phyloP scores from a whole-genome alignment of 2,888 invertebrate species.

The Brachycybe producta region DNA sequence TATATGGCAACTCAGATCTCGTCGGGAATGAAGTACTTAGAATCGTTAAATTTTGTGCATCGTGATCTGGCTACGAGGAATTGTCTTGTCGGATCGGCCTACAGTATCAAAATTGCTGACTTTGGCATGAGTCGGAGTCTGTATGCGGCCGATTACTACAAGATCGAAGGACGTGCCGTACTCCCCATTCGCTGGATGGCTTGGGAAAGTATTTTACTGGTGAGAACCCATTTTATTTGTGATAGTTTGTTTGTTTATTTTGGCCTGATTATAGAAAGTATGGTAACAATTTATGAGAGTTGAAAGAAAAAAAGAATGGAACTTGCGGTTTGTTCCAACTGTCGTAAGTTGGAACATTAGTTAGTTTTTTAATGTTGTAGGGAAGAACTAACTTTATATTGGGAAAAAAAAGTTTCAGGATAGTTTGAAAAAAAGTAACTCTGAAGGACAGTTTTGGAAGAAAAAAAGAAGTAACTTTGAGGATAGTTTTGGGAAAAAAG shows the following conservation, averaged over 20 bases:
- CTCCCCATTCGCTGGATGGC: constrained; percentile 79
- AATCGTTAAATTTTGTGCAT: constrained; percentile 79
- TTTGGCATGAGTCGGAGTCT: constrained; percentile 56
- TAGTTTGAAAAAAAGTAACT: too few relatives aligned
- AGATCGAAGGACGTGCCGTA: constrained; percentile 49
- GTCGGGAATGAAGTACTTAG: constrained; percentile 77
- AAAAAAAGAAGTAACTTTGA: too few relatives aligned
- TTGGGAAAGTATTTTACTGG: constrained; percentile 67
- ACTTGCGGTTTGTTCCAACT: too few relatives aligned
- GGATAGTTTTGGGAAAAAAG: too few relatives aligned
- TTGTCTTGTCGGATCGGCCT: constrained; percentile 63
- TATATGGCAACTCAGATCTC: constrained; percentile 75
- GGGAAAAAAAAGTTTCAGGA: too few relatives aligned
- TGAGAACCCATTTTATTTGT: constrained; percentile 28
- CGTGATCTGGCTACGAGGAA: constrained; percentile 77
- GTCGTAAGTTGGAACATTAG: too few relatives aligned
- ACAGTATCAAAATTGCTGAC: constrained; percentile 59
- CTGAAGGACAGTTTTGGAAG: too few relatives aligned
- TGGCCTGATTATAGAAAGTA: background rate
- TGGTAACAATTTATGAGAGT: background rate
- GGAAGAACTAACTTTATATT: too few relatives aligned
- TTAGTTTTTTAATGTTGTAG: too few relatives aligned
- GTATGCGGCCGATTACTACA: constrained; percentile 65
- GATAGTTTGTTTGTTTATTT: background rate
- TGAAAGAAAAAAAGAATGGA: too few relatives aligned